Conservation (phyloP, 64 coral and sea anemone genomes). For the Stichodactyla mertensii region DNA sequence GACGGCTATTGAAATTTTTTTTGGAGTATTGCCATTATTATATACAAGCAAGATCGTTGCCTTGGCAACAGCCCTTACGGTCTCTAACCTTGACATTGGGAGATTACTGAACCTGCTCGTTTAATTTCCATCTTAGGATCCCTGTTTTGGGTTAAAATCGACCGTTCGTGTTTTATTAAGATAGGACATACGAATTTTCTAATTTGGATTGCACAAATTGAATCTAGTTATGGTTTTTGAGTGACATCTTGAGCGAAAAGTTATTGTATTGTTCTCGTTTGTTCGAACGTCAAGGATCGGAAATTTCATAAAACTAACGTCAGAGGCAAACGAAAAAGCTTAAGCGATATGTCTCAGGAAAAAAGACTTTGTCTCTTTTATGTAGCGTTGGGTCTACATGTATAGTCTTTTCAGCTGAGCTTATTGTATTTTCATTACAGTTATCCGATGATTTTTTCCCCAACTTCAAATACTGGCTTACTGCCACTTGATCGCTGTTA, state of each 20-base stretch:
- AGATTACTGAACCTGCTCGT: not conserved
- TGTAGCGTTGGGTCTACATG: not conserved
- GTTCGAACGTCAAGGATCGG: not conserved
- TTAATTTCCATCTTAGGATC: not conserved
- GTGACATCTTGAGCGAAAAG: slow-evolving; percentile 4
- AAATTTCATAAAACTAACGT: slow-evolving; percentile 4
- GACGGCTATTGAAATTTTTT: not conserved
- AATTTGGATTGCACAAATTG: not conserved
- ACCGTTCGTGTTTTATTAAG: not conserved
- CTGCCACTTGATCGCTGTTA: not conserved
- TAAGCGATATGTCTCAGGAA: slow-evolving; percentile 2
- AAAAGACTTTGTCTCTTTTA: not conserved
- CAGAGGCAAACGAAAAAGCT: slow-evolving; percentile 3
- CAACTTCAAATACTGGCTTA: slow-evolving; percentile 4
- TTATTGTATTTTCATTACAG: not conserved
- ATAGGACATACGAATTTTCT: not conserved
- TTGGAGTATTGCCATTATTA: slow-evolving; percentile 26
- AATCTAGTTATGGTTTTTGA: not conserved
- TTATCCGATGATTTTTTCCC: not conserved
- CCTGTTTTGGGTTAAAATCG: not conserved
- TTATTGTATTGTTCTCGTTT: not conserved
- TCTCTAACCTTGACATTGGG: slow-evolving; percentile 11
- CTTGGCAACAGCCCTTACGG: not conserved
- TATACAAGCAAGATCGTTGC: not conserved
- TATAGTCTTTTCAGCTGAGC: not conserved